A percentile compares a stretch with the other conserved stretches of the same genome.
These are phyloP conservation scores for Plecturocebus donacophilus DNA, from an alignment of 2,113 vertebrate genomes.

Conservation along the genomic window DNA sequence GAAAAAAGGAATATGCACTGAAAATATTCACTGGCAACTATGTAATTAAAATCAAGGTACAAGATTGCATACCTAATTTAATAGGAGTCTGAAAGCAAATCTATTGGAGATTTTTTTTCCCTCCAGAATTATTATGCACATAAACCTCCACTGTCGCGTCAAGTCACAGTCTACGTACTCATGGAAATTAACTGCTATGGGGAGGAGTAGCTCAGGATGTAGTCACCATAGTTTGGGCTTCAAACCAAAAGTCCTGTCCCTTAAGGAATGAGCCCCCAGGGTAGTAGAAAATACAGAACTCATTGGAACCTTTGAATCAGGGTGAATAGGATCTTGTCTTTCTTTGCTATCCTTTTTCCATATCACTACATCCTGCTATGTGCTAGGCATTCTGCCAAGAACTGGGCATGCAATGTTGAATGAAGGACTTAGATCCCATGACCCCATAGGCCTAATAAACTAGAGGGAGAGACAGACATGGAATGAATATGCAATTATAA, in stretches of 20 bases:
- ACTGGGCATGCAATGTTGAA: not conserved
- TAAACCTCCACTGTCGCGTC: not conserved
- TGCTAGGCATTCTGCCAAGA: not conserved
- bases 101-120: not conserved
- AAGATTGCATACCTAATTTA: not conserved
- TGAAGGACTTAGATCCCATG: not conserved
- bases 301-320: not conserved
- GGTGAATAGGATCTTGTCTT: not conserved
- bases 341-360: not conserved
- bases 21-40: slow-evolving; percentile 10
- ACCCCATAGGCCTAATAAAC: not conserved
- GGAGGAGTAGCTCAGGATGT: not conserved
- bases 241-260: not conserved
- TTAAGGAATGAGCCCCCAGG: not conserved
- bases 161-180: not conserved
- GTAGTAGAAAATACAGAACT: not conserved
- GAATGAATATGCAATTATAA: not conserved
- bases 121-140: not conserved
- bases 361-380: not conserved
- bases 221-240: not conserved
- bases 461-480: not conserved
- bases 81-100: not conserved
- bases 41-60: not conserved
- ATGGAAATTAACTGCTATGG: not conserved
- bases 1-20: not conserved